phyloP scores from a whole-genome alignment of 2,797 vertebrate genomes.

The Artibeus jamaicensis region DNA sequence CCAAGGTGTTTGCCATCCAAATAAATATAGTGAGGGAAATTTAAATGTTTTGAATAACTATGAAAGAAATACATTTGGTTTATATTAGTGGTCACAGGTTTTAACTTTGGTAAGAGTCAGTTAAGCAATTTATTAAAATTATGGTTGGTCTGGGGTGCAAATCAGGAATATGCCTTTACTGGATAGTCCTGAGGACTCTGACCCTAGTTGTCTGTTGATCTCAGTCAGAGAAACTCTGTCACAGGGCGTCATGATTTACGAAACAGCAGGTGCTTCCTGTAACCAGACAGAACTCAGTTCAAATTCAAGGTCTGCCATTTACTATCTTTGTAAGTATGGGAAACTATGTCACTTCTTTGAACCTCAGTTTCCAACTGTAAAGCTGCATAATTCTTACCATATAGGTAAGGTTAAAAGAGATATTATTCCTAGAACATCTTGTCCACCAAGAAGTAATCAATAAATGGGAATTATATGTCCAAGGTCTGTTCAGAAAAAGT shows the following conservation, averaged over 20 bases:
- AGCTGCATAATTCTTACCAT: background rate
- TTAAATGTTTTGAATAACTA: background rate
- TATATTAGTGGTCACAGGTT: background rate
- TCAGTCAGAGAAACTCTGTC: background rate
- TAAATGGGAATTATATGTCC: background rate
- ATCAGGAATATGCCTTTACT: background rate
- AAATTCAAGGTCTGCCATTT: background rate
- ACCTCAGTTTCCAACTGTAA: background rate
- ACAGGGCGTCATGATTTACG: background rate
- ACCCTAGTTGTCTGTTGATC: background rate
- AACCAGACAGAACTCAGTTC: background rate
- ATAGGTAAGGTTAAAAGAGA: background rate
- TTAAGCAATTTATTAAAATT: conserved; percentile 24
- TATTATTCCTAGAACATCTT: background rate
- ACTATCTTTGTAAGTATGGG: background rate
- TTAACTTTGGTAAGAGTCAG: background rate
- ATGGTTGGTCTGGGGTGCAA: background rate
- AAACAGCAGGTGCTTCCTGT: background rate
- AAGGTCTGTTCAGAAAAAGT: too few species aligned
- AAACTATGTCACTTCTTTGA: background rate
- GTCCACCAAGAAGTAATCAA: background rate
- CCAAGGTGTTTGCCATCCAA: background rate
- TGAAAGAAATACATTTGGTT: background rate
- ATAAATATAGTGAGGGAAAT: background rate
- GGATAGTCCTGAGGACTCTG: background rate